Base-by-base conservation (phyloP, 2,797 vertebrate genomes). In the Rousettus madagascariensis region DNA sequence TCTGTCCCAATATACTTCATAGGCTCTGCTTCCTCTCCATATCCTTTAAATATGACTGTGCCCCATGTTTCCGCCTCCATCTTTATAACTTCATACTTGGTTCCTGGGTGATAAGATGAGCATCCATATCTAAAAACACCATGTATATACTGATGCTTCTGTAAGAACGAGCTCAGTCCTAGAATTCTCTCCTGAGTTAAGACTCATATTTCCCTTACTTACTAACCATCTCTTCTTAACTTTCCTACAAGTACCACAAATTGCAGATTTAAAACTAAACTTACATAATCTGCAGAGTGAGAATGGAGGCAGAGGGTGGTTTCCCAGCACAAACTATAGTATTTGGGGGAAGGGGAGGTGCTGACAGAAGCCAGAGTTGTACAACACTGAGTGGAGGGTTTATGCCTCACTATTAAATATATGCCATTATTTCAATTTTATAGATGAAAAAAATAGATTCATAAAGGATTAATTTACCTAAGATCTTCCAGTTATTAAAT, bases 361-460 rank as follows among this genome's bases (percentile, higher is more conserved):
- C 59, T 57, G 8, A 65, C 0, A 53, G 66, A 86, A 94, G 49
- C 8, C 28, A 53, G 46, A 59, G n/a, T 49, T 36, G 8, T 74
- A 83, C 16, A 79, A 8, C 5, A 90, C 2, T 30, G 22, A 36
- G 7, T 36, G 9, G 36, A 20, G 65, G 20, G 28, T 11, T 74
- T 75, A 53, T 71, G 49, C 43, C 55, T 41, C 36, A 57, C 10
- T 19, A n/a, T 77, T 13, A 88, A 66, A 49, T 83, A 87, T 79
- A 22, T 85, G 20, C 15, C 11, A 55, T 75, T 83, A 46, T 91
- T 55, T 95, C 13, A 74, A 59, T 80, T 75, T 75, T 82, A n/a
- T 49, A 51, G 63, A 91, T 91, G 30, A 53, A 46, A 75, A 93
- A 75, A 91, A 91, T 8, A 89, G 8, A 4, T 72, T 95, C 51